Conservation (phyloP, 1,140 invertebrate species). For the Zaprionus lachaisei region DNA sequence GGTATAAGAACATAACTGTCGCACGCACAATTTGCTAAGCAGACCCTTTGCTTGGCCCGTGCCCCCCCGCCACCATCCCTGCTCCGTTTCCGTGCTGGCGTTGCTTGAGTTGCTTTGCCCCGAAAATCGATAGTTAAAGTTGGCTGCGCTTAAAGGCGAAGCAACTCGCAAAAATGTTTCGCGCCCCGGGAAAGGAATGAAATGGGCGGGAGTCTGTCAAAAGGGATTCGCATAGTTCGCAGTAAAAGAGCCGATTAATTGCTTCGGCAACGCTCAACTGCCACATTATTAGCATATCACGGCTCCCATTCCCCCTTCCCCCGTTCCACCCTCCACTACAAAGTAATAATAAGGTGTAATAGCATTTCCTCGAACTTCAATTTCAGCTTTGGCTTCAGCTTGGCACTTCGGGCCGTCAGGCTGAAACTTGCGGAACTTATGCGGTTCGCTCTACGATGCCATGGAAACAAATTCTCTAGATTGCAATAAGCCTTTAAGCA, state of each 20-base stretch:
- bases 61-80: not conserved
- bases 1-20: constrained; percentile 19
- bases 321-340: too few relatives aligned
- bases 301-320: not conserved
- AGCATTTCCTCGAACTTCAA: not conserved
- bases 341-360: not conserved
- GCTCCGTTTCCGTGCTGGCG: not conserved
- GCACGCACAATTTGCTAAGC: constrained; percentile 37
- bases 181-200: not conserved
- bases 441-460: not conserved
- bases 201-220: not conserved
- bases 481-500: not conserved
- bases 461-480: not conserved
- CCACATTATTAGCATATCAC: constrained; percentile 1
- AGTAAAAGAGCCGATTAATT: not conserved
- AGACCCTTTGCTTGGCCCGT: constrained; percentile 1
- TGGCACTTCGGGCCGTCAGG: not conserved
- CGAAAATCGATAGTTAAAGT: constrained; percentile 61
- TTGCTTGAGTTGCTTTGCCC: not conserved
- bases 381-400: not conserved
- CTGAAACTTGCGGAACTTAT: not conserved
- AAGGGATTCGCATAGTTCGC: not conserved
- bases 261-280: constrained; percentile 4
- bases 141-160: constrained; percentile 15
- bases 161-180: not conserved